Base-by-base conservation (phyloP, 1,140 invertebrate genomes). In the Pygmarrhopalites habei region DNA sequence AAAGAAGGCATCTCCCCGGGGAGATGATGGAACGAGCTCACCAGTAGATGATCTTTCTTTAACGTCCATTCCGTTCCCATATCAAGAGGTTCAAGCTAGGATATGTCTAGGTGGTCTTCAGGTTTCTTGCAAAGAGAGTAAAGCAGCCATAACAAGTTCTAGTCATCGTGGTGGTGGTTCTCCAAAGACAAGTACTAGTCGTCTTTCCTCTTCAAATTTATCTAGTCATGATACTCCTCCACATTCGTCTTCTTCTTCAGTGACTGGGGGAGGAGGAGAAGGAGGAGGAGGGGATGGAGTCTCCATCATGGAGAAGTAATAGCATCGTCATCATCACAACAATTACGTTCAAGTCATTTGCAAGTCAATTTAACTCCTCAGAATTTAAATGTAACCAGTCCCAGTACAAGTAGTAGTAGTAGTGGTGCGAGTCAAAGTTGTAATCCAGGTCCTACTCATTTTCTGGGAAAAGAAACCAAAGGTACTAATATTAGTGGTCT, bases 381-480 rank as follows among this genome's bases (percentile, higher is more conserved):
- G 15, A 35, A 15, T 35, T 35, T 35, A 35, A 35, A 35, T 7
- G 15, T 7, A n/a, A n/a, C n/a, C 15, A 35, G 32, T 35, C 5
- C 5, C 15, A 35, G 32, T 35, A 35, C 5, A 7, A 35, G 32
- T 35, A 35, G 5, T 35, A 35, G 32, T 35, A 35, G 32, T 35
- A 35, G 32, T 35, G 5, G 5, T 7, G 32, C 32, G 15, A n/a
- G n/a, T n/a, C n/a, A n/a, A n/a, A n/a, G n/a, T n/a, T n/a, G n/a
- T n/a, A n/a, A n/a, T n/a, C n/a, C n/a, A n/a, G n/a, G n/a, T n/a
- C 32, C 32, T 7, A 35, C 5, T 35, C n/a, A n/a, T n/a, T n/a
- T n/a, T n/a, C n/a, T n/a, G 5, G 68, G 68, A 2, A 70, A 70
- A 32, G 68, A 70, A 51, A 70, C 68, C 15, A 70, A 70, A 51